phyloP scores from a whole-genome alignment of 2,113 vertebrate species.

The Sigmodon hispidus region DNA sequence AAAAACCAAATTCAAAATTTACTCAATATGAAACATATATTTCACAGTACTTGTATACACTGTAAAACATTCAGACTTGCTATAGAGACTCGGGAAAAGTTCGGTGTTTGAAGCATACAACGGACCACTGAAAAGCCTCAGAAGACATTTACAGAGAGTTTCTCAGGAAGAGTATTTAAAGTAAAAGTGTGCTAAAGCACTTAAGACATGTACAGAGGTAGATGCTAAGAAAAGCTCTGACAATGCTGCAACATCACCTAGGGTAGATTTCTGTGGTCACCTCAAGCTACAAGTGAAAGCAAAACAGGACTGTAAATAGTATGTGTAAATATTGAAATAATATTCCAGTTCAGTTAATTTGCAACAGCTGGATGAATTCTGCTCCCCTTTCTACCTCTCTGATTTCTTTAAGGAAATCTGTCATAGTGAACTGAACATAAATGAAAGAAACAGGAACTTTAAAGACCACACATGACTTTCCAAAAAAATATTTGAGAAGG shows the following conservation, averaged over 20 bases:
- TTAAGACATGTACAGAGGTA: not conserved
- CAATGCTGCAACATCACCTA: not conserved
- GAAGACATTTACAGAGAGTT: not conserved
- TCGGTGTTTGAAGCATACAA: not conserved
- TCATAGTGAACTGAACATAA: not conserved
- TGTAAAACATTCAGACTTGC: not conserved
- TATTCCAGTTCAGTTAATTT: not conserved
- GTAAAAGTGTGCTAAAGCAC: accelerated
- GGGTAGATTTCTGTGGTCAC: not conserved
- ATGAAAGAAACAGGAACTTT: not conserved
- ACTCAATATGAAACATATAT: accelerated
- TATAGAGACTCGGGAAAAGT: not conserved
- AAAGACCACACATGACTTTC: not conserved
- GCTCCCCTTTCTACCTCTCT: not conserved
- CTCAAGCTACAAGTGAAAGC: not conserved
- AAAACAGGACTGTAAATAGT: not conserved
- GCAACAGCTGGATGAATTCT: too few species aligned
- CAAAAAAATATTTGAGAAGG: not conserved
- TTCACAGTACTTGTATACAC: not conserved
- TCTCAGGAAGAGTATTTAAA: not conserved
- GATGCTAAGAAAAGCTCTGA: not conserved
- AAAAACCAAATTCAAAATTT: not conserved
- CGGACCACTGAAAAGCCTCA: not conserved
- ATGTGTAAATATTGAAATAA: not conserved
- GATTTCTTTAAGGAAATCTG: not conserved